Evolutionary conservation across 2,797 vertebrate genomes (phyloP), one percentile per base, ranked within the genome.

Genomic region (Gephyroberyx darwinii): DNA sequence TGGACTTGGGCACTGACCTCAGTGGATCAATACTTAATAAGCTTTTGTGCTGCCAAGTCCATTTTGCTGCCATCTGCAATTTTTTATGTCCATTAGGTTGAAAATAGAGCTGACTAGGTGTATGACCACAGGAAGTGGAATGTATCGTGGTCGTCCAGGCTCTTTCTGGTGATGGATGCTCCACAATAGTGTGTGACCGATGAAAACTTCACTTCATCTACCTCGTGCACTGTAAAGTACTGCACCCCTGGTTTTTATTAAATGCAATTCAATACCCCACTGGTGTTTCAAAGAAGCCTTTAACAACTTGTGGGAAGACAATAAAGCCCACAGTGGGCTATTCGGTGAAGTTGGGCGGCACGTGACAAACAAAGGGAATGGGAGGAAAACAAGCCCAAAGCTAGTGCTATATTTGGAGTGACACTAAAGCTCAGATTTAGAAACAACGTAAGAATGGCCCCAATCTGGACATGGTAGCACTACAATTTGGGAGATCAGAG

Each of bases 11-110:
- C 87, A 90, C 86, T 92, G 92, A 92, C 92, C 90, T 92, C 88
- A 84, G 80, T 53, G 58, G 90, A 93, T 94, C 92, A 84, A 94
- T 94, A 94, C 85, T 90, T 94, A 93, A 94, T 93, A 94, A 90
- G 92, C 91, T 86, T 92, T 90, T 89, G 88, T 87, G 89, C 89
- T 90, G 89, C 91, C 88, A 90, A 88, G 84, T 88, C 89, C 83
- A 85, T 94, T 94, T 92, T 92, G 93, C 92, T 90, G 89, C 87
- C 91, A 93, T 93, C 86, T 91, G 90, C 92, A 92, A 90, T 90
- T 93, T 94, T 92, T 93, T 90, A 91, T 86, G 88, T 91, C 91
- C 88, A 92, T 92, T 94, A 92, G 80, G 83, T 93, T 82, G 87
- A 91, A 93, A 94, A 93, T 91, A 90, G 77, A 92, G 93, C 93